Conservation (phyloP, 2,113 vertebrate species). For the Muntiacus reevesi region DNA sequence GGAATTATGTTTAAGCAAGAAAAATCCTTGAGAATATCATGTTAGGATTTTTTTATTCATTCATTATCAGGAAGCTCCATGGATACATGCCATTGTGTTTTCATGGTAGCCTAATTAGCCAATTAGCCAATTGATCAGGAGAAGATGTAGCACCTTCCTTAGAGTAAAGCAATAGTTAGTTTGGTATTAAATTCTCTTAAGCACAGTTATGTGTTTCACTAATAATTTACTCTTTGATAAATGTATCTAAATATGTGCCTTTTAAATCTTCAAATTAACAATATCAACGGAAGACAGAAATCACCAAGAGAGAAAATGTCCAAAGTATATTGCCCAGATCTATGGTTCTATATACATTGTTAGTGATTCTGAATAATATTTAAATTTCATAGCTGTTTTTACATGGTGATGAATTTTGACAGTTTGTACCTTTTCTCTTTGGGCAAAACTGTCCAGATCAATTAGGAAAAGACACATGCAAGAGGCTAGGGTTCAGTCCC, state of each 20-base stretch:
- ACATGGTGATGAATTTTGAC: constrained; percentile 31
- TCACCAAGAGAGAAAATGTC: neutral
- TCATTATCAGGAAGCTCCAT: neutral
- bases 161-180: neutral
- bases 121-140: neutral
- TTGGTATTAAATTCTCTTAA: neutral
- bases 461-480: constrained; percentile 39
- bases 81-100: neutral
- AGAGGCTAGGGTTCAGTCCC: neutral
- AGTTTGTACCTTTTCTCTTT: constrained; percentile 5
- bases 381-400: constrained; percentile 7
- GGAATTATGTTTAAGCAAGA: neutral
- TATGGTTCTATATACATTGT: neutral
- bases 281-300: neutral
- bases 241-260: neutral
- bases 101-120: neutral
- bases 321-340: neutral
- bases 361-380: neutral
- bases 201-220: neutral
- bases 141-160: neutral
- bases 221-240: neutral
- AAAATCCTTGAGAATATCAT: neutral
- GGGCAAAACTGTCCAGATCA: constrained; percentile 26
- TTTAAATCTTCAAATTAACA: neutral
- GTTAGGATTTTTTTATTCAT: neutral